Evolutionary conservation across 1,140 invertebrate species (phyloP), one percentile per base, ranked within the genome.

Genomic region (Zophobas morio): DNA sequence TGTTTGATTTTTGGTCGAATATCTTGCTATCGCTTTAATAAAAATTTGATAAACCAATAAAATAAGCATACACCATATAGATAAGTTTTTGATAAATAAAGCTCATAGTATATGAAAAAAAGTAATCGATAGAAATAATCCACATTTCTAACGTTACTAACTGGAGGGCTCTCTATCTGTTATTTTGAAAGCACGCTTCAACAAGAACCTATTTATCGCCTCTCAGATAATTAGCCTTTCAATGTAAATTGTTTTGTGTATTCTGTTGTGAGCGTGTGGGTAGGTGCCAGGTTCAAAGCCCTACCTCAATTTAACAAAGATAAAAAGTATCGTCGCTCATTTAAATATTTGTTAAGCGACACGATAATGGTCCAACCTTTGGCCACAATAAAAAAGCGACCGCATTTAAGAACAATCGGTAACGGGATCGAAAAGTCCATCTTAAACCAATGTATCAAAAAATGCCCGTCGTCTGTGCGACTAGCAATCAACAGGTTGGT

Each of bases 231-330:
- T 75, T 75, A 60, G 54, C 54, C 56, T 75, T 75, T 75, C 74
- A 75, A 75, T 75, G 74, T 75, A 75, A 75, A 75, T 75, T 75
- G 74, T 75, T 75, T 75, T 63, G 46, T 53, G 49, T 57, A 57
- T 60, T 74, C 72, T 74, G 6, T 74, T 74, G 35, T 47, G 72
- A 46, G 35, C 54, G 73, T 74, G 42, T 57, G 54, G 37, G 39
- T 42, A 46, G 42, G 51, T 60, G 35, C 39, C 60, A 66, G 60
- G 60, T 66, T 66, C 60, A 66, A 66, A 66, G 60, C 60, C 60
- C 60, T 66, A 66, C 60, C 60, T 66, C 60, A 66, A 66, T 66
- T 66, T 66, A 34, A 66, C 60, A 32, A 66, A 66, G 60, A 66
- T 66, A 66, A 66, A 66, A 66, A 33, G 37, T 40, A 42, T 66